Evolutionary conservation across 2,113 vertebrate genomes (phyloP), one percentile per base, ranked within the genome.

Genomic region (Penelope pileata): DNA sequence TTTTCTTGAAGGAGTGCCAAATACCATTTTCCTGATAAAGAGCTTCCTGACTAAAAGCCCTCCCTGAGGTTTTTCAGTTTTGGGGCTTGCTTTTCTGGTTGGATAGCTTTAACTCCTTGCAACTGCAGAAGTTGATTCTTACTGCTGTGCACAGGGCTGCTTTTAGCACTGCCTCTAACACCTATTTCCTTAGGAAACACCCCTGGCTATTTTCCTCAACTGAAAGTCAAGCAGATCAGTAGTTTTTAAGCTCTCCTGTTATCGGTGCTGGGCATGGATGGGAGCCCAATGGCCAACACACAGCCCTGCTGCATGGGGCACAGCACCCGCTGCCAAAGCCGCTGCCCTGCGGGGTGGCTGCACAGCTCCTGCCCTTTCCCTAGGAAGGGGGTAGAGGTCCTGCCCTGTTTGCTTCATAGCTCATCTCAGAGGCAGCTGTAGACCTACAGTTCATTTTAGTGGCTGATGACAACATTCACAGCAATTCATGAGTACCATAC

Each of bases 1-100:
- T 56, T 58, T 96, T 79, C 60, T 60, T 96, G 94, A 92, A 66
- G 73, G 45, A 29, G 16, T 23, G 96, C 93, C 96, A 96, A 79
- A 66, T 27, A 5, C 53, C 62, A 30, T 64, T 66, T 72, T 64
- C 70, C 87, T 87, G 96, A 93, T 83, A 91, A 66, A 64, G 53
- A 60, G 51, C 86, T 96, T 96, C 96, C 95, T 95, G 93, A 72
- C 78, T 51, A 32, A 91, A 40, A 76, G 36, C 50, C 67, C 36
- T 88, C 38, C 17, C 85, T 42, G 75, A 66, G 58, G 45, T 78
- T 72, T 59, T 73, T 69, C 56, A 24, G 21, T 32, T 90, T 56
- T 58, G 68, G 76, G 64, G 69, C 82, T 93, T 34, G 91, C 30
- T 81, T 85, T 96, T 90, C 96, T 96, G 87, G 74, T 87, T 3